phyloP scores from a whole-genome alignment of 2,888 invertebrate species.

The Scaptomyza polygonia region DNA sequence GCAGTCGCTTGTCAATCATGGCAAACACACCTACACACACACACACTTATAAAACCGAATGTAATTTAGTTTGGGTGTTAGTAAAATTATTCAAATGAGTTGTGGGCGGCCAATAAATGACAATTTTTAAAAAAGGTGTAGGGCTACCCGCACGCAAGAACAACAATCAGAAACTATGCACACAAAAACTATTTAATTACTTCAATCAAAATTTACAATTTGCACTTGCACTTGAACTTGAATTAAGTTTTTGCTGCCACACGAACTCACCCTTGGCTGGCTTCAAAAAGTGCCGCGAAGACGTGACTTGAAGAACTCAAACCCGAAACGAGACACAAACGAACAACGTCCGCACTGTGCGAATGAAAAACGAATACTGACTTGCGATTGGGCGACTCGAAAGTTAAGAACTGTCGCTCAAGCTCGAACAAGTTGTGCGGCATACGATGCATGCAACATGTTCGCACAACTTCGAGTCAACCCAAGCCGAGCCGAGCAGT shows the following conservation, averaged over 20 bases:
- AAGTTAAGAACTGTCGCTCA: slow-evolving; percentile 51
- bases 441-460: slow-evolving; percentile 47
- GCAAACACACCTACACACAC: slow-evolving; percentile 25
- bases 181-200: slow-evolving; percentile 3
- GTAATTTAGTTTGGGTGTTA: slow-evolving; percentile 36
- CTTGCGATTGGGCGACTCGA: slow-evolving; percentile 69
- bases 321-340: slow-evolving; percentile 16
- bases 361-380: slow-evolving; percentile 78
- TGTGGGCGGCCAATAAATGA: slow-evolving; percentile 47
- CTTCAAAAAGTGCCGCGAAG: slow-evolving; percentile 43
- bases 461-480: slow-evolving; percentile 31
- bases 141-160: slow-evolving; percentile 13
- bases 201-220: slow-evolving; percentile 4
- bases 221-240: slow-evolving; percentile 23
- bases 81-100: slow-evolving; percentile 67
- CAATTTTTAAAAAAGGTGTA: slow-evolving; percentile 37
- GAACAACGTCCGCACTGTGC: slow-evolving; percentile 45
- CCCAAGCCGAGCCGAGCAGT: slow-evolving; percentile 9
- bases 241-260: slow-evolving; percentile 7
- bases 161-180: slow-evolving; percentile 21
- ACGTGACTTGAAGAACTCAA: slow-evolving; percentile 25
- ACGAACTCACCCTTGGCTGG: slow-evolving; percentile 3
- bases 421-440: slow-evolving; percentile 45
- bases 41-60: slow-evolving; percentile 14
- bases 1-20: slow-evolving; percentile 61